A percentile compares a stretch with the other conserved stretches of the same genome.
Evolutionary conservation across 2,797 vertebrate species (phyloP).

Genomic region (Hybognathus amarus): DNA sequence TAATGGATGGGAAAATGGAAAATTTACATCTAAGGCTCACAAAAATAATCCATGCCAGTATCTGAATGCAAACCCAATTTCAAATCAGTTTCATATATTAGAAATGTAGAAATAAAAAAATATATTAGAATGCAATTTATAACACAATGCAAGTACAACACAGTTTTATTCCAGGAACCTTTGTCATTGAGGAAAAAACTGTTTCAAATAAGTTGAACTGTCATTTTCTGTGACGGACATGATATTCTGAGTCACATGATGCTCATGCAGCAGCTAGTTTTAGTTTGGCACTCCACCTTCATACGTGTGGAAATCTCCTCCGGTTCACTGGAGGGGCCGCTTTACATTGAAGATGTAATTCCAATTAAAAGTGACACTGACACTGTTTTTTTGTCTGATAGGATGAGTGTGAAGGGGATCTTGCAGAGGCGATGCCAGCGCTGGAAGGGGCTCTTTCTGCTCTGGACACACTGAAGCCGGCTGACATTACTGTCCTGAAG

Average conservation of each 20-base stretch:
- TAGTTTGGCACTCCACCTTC: too few relatives aligned
- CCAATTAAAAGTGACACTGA: too few relatives aligned
- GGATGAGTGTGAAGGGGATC: conserved; percentile 92
- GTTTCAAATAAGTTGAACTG: neutral
- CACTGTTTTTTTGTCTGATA: conserved; percentile 63
- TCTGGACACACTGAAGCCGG: conserved; percentile 89
- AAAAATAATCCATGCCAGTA: neutral
- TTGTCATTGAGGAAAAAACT: neutral
- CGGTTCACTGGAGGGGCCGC: too few relatives aligned
- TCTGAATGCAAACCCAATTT: neutral
- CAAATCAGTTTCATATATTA: too few relatives aligned
- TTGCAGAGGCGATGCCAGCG: conserved; percentile 91
- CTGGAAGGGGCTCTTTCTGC: conserved; percentile 87
- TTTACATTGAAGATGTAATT: too few relatives aligned
- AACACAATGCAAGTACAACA: too few relatives aligned
- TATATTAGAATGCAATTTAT: too few relatives aligned
- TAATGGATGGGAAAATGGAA: conserved; percentile 59
- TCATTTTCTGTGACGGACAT: too few relatives aligned
- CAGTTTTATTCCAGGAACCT: neutral
- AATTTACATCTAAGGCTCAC: neutral
- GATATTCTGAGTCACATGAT: too few relatives aligned
- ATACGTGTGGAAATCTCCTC: too few relatives aligned
- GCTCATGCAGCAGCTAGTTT: too few relatives aligned
- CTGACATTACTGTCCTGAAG: conserved; percentile 92
- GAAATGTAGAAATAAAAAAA: too few relatives aligned